Evolutionary conservation across 2,113 vertebrate genomes (phyloP).

Genomic region (Eptesicus fuscus): DNA sequence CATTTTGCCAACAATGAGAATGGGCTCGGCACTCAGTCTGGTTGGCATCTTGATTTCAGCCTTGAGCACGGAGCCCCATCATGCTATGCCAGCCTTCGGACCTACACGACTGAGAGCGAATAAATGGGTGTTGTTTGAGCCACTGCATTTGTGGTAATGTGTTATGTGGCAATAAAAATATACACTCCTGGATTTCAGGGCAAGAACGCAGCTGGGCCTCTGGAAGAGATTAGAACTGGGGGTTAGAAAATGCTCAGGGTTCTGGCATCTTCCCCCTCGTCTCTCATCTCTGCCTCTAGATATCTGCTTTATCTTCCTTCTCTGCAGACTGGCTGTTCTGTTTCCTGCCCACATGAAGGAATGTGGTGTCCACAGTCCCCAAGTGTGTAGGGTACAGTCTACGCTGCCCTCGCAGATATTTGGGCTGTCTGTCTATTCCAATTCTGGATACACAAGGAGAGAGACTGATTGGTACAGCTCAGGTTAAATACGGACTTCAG

Average conservation of each 20-base stretch:
- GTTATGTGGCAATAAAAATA: not conserved
- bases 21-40: not conserved
- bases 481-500: not conserved
- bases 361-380: not conserved
- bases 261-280: not conserved
- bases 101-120: not conserved
- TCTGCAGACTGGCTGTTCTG: not conserved
- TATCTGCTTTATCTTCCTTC: not conserved
- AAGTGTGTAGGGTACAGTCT: not conserved
- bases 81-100: not conserved
- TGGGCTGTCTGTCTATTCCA: not conserved
- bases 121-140: not conserved
- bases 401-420: not conserved
- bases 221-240: not conserved
- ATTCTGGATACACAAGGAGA: not conserved
- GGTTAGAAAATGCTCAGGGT: not conserved
- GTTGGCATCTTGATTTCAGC: not conserved
- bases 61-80: not conserved
- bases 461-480: not conserved
- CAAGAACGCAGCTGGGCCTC: not conserved
- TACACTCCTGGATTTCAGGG: not conserved
- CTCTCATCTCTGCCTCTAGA: not conserved
- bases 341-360: not conserved
- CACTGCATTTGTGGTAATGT: not conserved
- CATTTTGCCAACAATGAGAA: not conserved